Base-by-base conservation (phyloP, 2,888 invertebrate genomes). In the Oscheius sp. region DNA sequence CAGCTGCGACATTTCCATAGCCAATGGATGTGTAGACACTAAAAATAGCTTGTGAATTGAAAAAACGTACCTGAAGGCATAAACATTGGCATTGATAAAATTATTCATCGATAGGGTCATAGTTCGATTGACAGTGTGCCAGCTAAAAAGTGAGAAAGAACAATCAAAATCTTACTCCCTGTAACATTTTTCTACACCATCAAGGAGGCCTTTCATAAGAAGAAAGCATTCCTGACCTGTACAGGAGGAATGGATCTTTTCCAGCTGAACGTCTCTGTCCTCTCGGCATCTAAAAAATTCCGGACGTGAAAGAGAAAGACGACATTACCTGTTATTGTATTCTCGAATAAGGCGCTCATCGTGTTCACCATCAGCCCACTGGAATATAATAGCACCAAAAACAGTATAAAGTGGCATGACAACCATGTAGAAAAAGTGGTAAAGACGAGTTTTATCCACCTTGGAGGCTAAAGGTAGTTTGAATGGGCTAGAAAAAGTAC, bases 1-100 rank as follows among this genome's bases (percentile, higher is more conserved):
- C 79, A 6, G 81, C 80, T 0, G 80, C 79, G 22, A 83, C 75
- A 20, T 79, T 83, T 22, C 82, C 82, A 62, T 82, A 82, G 6
- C 82, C 82, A 44, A 82, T 82, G 1, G 82, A 78, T 6, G 82
- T 82, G 70, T 83, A 82, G n/a, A 83, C 80, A 59, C 78, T 79
- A 30, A 61, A 75, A 63, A 30, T n/a, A 50, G 30, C 14, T 41
- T n/a, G 4, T 26, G 17, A n/a, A 24, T 4, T 3, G 47, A 47
- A 32, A 17, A 30, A 8, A 9, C 38, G 44, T 66, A 73, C 80
- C 78, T 78, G 69, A 82, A 81, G 2, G 82, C 81, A 62, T 83
- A 82, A 38, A 82, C 74, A 22, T 83, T 56, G 30, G 82, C 78
- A 65, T 82, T 83, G 8, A 74, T 69, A 69, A 80, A 80, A 44